Percentiles rank a stretch among this genome's conserved stretches.
Evolutionary conservation across 2,797 vertebrate species (phyloP).

Genomic region (Phoebastria nigripes): DNA sequence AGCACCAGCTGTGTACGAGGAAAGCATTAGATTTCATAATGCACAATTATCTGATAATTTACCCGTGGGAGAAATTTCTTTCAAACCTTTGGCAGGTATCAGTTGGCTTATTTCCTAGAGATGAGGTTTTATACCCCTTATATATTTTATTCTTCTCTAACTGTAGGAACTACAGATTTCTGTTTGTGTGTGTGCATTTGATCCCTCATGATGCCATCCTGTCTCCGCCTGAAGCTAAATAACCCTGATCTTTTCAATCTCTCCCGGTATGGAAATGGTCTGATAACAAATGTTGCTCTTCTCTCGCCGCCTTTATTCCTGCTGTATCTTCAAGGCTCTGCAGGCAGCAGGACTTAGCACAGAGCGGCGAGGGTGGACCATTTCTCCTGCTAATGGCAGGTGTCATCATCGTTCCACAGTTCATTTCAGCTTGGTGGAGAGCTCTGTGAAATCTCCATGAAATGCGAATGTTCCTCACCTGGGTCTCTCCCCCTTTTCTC

Average conservation of each 20-base stretch:
- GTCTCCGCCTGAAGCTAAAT: neutral
- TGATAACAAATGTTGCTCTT: neutral
- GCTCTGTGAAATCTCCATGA: neutral
- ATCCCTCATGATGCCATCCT: neutral
- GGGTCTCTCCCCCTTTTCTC: neutral
- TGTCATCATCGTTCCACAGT: neutral
- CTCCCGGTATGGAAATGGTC: neutral
- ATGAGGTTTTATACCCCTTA: neutral
- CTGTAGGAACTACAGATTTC: neutral
- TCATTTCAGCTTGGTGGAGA: neutral
- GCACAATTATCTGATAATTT: neutral
- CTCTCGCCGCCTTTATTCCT: accelerated
- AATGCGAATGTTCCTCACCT: neutral
- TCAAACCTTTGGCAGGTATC: neutral
- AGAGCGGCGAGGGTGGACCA: neutral
- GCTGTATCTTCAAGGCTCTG: neutral
- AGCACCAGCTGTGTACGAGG: neutral
- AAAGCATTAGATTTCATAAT: neutral
- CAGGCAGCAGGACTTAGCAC: neutral
- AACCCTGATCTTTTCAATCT: neutral
- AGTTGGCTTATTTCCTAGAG: neutral
- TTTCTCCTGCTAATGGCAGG: neutral
- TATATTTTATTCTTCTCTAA: neutral
- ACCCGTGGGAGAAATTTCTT: neutral
- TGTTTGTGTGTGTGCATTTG: neutral